Percentiles rank a stretch among this genome's conserved stretches.
Evolutionary conservation across 2,113 vertebrate species (phyloP).

Genomic region (Mola mola): DNA sequence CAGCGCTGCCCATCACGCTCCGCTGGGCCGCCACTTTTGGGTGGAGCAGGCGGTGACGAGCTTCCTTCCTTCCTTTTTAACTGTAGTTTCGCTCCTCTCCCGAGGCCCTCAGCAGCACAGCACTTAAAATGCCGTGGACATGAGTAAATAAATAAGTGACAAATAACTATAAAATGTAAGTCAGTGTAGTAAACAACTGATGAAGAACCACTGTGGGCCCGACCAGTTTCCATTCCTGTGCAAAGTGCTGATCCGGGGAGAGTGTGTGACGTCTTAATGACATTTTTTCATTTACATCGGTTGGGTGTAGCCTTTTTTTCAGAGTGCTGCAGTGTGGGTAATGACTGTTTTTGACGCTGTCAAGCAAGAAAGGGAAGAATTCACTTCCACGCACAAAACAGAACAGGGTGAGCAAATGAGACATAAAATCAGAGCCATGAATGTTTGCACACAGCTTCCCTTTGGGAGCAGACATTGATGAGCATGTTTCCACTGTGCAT

Average conservation of each 20-base stretch:
- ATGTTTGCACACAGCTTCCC: not conserved
- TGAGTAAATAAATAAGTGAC: not conserved
- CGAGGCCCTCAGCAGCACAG: not conserved
- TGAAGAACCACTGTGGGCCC: too few relatives aligned
- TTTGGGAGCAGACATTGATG: not conserved
- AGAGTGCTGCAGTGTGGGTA: not conserved
- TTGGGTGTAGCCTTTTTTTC: not conserved
- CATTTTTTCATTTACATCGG: not conserved
- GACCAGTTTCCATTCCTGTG: too few relatives aligned
- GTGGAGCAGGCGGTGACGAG: constrained; percentile 70
- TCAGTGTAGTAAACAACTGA: not conserved
- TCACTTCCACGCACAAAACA: too few relatives aligned
- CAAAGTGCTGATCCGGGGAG: too few relatives aligned
- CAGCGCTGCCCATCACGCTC: constrained; percentile 34
- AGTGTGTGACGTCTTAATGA: not conserved
- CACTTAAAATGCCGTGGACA: not conserved
- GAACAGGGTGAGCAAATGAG: too few relatives aligned
- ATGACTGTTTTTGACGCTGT: too few relatives aligned
- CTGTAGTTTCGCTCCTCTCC: constrained; percentile 23
- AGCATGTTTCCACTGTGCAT: not conserved
- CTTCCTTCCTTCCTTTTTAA: constrained; percentile 75
- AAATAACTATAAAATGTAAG: not conserved
- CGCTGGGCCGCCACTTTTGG: constrained; percentile 33
- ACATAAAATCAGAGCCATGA: too few relatives aligned
- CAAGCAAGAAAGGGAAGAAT: too few relatives aligned